Evolutionary conservation across 2,888 invertebrate species (phyloP).

Genomic region (Athalia cordata): DNA sequence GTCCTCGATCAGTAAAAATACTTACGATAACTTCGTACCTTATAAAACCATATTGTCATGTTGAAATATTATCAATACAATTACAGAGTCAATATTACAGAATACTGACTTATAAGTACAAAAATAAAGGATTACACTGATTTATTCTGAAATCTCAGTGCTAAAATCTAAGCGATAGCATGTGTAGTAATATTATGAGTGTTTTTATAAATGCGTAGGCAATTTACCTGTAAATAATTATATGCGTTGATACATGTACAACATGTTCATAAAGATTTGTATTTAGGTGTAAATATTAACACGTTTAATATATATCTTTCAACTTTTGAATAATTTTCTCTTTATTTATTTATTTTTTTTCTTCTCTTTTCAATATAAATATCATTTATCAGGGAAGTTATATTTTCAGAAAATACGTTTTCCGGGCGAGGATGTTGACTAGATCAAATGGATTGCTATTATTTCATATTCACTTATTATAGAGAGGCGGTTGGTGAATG

Average conservation of each 20-base stretch:
- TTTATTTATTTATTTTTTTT: not conserved
- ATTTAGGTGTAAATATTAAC: not conserved
- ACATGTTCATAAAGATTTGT: slow-evolving; percentile 5
- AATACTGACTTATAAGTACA: slow-evolving; percentile 13
- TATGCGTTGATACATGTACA: not conserved
- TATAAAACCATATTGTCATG: too few relatives aligned
- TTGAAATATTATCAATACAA: slow-evolving; percentile 12
- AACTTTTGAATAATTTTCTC: not conserved
- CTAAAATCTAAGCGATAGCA: not conserved
- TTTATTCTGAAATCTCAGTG: not conserved
- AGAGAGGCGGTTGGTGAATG: not conserved
- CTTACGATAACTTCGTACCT: too few relatives aligned
- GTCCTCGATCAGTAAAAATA: too few relatives aligned
- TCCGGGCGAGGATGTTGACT: slow-evolving; percentile 43
- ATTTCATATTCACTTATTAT: not conserved
- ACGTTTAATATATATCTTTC: not conserved
- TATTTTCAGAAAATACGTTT: slow-evolving; percentile 25
- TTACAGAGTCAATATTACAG: not conserved
- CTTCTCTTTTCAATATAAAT: not conserved
- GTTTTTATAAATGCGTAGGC: not conserved
- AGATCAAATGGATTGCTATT: slow-evolving; percentile 35
- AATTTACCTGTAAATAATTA: not conserved
- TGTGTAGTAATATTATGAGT: not conserved
- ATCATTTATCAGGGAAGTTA: not conserved
- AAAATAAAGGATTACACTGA: slow-evolving; percentile 23